Evolutionary conservation across 2,797 vertebrate genomes (phyloP), one percentile per base, ranked within the genome.

Genomic region (Mareca strepera): DNA sequence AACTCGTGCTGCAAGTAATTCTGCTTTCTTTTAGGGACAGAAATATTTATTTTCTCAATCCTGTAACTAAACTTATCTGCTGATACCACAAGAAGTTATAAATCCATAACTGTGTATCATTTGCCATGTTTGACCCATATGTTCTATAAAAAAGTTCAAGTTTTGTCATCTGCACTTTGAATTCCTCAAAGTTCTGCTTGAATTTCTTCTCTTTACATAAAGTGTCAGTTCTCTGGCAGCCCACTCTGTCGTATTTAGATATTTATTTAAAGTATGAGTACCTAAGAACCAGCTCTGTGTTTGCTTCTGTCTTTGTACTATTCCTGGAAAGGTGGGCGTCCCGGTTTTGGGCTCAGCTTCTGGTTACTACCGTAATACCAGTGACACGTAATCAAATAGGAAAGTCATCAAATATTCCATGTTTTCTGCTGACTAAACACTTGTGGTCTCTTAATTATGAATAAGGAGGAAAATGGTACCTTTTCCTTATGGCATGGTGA

Each of bases 201-300:
- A n/a, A 39, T 76, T 80, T 88, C 50, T 82, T 74, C 39, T 55
- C 48, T 79, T 84, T 52, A 37, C 3, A 4, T 48, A 60, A 94
- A 92, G 82, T 88, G 82, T 73, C 76, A 56, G 62, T 94, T 95
- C 93, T 55, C 68, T 89, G 50, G 26, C 83, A 80, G 84, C 95
- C 91, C 84, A 86, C 96, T 95, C 75, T 78, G 48, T 89, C 90
- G 89, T 97, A 85, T 96, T 96, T 93, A 91, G 94, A 26, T 83
- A 81, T 89, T 93, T 94, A 87, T 95, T 96, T 96, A 31, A 87
- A 91, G 79, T 55, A 10, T 18, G n/a, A 69, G 75, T 90, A 73
- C 82, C 88, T 82, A 79, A 37, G 90, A 91, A 69, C 37, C 50
- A 83, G 46, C 50, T 90, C 82, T 73, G 23, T 78, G 4, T 88